Percentiles rank a stretch among this genome's conserved stretches.
Evolutionary conservation across 2,797 vertebrate species (phyloP).

Genomic region (Hippocampus kuda): DNA sequence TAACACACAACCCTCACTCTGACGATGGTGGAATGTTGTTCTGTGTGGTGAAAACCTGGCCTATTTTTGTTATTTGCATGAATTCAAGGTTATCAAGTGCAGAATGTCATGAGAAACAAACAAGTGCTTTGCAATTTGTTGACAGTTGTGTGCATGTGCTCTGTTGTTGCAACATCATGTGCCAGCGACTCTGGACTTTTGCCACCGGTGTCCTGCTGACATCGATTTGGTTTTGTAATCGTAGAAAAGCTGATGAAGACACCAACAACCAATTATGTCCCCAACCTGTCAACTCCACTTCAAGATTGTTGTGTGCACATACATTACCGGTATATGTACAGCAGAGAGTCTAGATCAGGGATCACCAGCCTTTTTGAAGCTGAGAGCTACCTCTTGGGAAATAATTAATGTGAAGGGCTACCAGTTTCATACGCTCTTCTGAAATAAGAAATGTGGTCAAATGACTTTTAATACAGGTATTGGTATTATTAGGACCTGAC

Average conservation of each 20-base stretch:
- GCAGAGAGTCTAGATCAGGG: too few species aligned
- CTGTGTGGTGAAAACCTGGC: background rate
- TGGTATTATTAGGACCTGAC: too few species aligned
- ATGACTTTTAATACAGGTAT: too few species aligned
- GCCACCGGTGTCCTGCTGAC: background rate
- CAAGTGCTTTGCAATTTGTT: background rate
- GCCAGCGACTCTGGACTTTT: background rate
- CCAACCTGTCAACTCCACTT: background rate
- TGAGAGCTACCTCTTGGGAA: too few species aligned
- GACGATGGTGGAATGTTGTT: background rate
- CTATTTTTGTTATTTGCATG: background rate
- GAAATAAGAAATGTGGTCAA: too few species aligned
- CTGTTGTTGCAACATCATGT: background rate
- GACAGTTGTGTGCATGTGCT: background rate
- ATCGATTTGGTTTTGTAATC: conserved; percentile 2
- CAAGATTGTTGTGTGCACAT: background rate
- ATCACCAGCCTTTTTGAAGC: too few species aligned
- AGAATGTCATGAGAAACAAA: background rate
- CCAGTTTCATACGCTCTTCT: too few species aligned
- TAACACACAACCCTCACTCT: background rate
- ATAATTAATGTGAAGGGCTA: too few species aligned
- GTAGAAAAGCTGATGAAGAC: background rate
- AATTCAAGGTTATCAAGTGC: background rate
- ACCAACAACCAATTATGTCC: background rate
- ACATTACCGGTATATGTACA: too few species aligned